Conservation (phyloP, 92 coral and sea anemone genomes). For the Bergia sp. region DNA sequence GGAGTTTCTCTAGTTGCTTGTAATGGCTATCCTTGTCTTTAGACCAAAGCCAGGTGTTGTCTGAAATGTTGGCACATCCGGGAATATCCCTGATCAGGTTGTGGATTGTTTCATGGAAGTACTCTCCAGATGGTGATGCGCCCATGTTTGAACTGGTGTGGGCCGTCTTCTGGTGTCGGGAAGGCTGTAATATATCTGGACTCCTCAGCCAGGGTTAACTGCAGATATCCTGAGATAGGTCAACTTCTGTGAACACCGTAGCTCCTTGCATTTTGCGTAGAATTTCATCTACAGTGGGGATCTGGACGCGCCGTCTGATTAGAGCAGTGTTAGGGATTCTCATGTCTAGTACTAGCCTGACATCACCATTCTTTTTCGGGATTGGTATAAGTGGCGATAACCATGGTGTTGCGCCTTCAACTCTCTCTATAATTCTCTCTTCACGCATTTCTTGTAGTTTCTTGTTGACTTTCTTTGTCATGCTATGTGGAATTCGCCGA, state of each 20-base stretch:
- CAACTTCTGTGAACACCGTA: conserved; percentile 55
- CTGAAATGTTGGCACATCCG: conserved; percentile 45
- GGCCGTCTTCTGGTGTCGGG: conserved; percentile 52
- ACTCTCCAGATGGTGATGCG: conserved; percentile 56
- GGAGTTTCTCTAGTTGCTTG: conserved; percentile 42
- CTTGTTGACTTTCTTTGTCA: too few species aligned
- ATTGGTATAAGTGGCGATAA: conserved; percentile 44
- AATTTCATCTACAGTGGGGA: conserved; percentile 65
- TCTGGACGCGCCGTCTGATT: conserved; percentile 55
- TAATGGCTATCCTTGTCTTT: conserved; percentile 38
- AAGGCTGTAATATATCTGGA: conserved; percentile 65
- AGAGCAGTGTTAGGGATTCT: conserved; percentile 57
- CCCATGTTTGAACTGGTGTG: conserved; percentile 47
- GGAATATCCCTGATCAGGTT: conserved; percentile 38
- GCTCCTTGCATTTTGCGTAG: conserved; percentile 63
- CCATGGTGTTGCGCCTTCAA: conserved; percentile 2
- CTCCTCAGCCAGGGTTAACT: conserved; percentile 62
- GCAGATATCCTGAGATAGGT: conserved; percentile 59
- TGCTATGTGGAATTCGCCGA: too few species aligned
- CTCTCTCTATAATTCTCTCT: too few species aligned
- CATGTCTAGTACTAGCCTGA: conserved; percentile 62
- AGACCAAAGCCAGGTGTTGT: conserved; percentile 63
- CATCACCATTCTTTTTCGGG: conserved; percentile 61
- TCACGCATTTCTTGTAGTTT: too few species aligned
- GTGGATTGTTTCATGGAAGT: conserved; percentile 54